Evolutionary conservation across 2,797 vertebrate species (phyloP).

Genomic region (Psittacula derbiana): DNA sequence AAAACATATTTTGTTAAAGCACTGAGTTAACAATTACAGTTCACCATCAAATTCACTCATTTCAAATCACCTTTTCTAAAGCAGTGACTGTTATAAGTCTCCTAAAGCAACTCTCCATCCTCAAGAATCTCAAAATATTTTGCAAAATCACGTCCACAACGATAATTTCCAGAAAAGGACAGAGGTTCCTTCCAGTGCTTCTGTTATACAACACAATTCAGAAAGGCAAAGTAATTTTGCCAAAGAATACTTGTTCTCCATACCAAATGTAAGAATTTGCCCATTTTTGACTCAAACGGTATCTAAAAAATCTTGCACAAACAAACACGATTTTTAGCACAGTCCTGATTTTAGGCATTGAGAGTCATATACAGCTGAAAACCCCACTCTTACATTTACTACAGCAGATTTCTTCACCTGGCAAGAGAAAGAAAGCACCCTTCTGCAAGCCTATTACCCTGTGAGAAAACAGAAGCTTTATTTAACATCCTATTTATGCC

Average conservation of each 20-base stretch:
- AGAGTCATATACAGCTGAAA: background rate
- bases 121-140: background rate
- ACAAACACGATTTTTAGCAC: background rate
- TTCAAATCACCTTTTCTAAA: background rate
- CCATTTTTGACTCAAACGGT: background rate
- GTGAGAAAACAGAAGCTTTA: background rate
- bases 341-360: background rate
- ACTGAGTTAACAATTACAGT: background rate
- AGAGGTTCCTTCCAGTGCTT: background rate
- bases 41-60: background rate
- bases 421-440: background rate
- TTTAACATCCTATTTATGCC: background rate
- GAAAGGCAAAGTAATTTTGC: background rate
- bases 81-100: rapidly evolving
- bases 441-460: background rate
- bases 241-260: background rate
- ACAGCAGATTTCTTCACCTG: background rate
- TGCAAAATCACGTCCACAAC: background rate
- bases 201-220: background rate
- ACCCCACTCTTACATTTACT: background rate
- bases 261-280: background rate
- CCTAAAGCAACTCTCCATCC: background rate
- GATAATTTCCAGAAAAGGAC: background rate
- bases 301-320: background rate
- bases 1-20: background rate